Percentiles rank a stretch among this genome's conserved stretches.
phyloP scores from a whole-genome alignment of 2,797 vertebrate species.

The Hipposideros larvatus region DNA sequence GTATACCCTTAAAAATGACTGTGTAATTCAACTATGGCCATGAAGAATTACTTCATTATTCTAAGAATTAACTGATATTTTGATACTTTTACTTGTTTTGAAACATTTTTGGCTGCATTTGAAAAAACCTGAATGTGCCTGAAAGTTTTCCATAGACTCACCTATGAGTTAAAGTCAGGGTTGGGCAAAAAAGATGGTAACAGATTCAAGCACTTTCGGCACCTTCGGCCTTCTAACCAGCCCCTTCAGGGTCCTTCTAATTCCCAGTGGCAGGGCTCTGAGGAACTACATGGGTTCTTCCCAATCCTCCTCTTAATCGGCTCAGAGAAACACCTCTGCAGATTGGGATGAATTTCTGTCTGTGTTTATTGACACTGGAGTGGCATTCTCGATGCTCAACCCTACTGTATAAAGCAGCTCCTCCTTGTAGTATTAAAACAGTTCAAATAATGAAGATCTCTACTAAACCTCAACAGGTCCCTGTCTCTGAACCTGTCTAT shows the following conservation, averaged over 20 bases:
- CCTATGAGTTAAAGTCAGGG: too few relatives aligned
- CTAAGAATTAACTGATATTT: background rate
- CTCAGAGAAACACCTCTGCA: background rate
- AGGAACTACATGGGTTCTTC: background rate
- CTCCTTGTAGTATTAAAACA: background rate
- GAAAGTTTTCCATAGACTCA: too few relatives aligned
- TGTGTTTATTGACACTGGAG: background rate
- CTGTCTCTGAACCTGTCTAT: background rate
- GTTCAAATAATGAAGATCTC: background rate
- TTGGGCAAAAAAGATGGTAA: background rate
- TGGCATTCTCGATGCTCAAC: background rate
- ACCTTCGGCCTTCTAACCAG: background rate
- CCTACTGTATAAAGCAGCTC: background rate
- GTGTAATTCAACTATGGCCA: background rate
- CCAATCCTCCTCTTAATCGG: background rate
- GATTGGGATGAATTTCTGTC: background rate
- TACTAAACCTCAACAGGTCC: background rate
- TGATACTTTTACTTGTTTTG: background rate
- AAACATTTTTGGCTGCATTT: background rate
- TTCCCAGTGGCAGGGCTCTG: background rate
- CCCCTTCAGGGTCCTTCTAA: background rate
- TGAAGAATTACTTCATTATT: conserved; percentile 28
- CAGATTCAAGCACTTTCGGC: background rate
- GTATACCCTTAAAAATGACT: background rate
- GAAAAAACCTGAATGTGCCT: background rate